Evolutionary conservation across 1,140 invertebrate genomes (phyloP), one percentile per base, ranked within the genome.

Genomic region (Anthonomus grandis): DNA sequence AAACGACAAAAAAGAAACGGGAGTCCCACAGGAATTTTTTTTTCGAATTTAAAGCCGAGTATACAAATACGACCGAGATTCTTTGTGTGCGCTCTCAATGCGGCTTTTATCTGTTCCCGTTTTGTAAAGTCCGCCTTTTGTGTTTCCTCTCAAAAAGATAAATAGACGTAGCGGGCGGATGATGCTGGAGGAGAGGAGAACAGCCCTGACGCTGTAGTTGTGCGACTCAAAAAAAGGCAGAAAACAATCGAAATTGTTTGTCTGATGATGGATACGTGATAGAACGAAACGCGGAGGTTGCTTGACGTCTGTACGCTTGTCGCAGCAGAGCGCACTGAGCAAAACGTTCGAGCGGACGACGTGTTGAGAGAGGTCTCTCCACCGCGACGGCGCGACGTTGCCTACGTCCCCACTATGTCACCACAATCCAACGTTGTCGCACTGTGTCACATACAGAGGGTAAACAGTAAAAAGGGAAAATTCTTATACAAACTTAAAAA

Each of bases 301-400:
- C n/a, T n/a, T n/a, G n/a, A n/a, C n/a, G n/a, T 23, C 46, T 50
- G 37, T 50, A 57, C 55, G 55, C 55, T 50, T 42, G n/a, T n/a
- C n/a, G 23, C 55, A 37, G 55, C 55, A 50, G 18, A 57, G 55
- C 55, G 55, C 46, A 57, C 55, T 57, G 46, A 57, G 34, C 52
- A 27, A 13, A 54, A 46, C 42, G 48, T 12, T 25, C 19, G 13
- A 31, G 44, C 38, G n/a, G 27, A 6, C 37, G 36, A 34, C 44
- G 39, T 21, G 8, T 22, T n/a, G 9, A 19, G 22, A 19, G 24
- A 19, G 41, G 19, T 45, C 31, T 25, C 6, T 9, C 25, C 12
- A 21, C 45, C n/a, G 38, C 27, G 49, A 39, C 45, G 45, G 23
- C 18, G 45, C 31, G 44, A 47, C 27, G 46, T 36, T 34, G 38